phyloP scores from a whole-genome alignment of 1,140 invertebrate genomes.

The Zaprionus kolodkinae region DNA sequence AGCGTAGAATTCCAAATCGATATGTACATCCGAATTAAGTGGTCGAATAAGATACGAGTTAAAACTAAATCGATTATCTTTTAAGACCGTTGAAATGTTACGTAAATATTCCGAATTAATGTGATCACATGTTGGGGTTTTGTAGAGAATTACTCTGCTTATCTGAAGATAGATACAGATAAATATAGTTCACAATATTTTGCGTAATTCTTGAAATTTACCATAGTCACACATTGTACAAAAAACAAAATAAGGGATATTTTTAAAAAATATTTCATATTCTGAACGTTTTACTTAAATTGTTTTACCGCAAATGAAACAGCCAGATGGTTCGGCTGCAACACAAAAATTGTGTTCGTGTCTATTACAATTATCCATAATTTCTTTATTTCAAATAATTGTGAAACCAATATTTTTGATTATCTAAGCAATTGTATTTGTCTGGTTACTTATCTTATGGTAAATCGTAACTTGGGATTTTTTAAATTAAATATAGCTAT shows the following conservation, averaged over 20 bases:
- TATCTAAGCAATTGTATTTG: slow-evolving; percentile 5
- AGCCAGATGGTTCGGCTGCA: background rate
- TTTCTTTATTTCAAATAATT: background rate
- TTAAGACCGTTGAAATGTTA: slow-evolving; percentile 39
- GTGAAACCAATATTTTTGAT: background rate
- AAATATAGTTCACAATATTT: background rate
- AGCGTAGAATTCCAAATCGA: slow-evolving; percentile 53
- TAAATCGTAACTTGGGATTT: background rate
- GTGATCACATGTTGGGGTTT: slow-evolving; percentile 8
- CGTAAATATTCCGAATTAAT: slow-evolving; percentile 50
- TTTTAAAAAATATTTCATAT: background rate
- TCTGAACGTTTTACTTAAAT: slow-evolving; percentile 2
- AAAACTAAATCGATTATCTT: slow-evolving; percentile 19
- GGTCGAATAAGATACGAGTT: background rate
- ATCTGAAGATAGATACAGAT: background rate
- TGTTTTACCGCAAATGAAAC: slow-evolving; percentile 1
- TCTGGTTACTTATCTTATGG: background rate
- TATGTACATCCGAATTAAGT: slow-evolving; percentile 9
- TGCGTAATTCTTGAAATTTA: background rate
- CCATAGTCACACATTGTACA: background rate
- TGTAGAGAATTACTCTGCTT: background rate
- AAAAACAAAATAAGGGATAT: background rate
- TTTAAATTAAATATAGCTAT: too few relatives aligned
- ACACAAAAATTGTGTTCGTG: background rate
- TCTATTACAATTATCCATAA: background rate